Evolutionary conservation across 2,888 invertebrate genomes (phyloP).

Genomic region (Polietes domitor): DNA sequence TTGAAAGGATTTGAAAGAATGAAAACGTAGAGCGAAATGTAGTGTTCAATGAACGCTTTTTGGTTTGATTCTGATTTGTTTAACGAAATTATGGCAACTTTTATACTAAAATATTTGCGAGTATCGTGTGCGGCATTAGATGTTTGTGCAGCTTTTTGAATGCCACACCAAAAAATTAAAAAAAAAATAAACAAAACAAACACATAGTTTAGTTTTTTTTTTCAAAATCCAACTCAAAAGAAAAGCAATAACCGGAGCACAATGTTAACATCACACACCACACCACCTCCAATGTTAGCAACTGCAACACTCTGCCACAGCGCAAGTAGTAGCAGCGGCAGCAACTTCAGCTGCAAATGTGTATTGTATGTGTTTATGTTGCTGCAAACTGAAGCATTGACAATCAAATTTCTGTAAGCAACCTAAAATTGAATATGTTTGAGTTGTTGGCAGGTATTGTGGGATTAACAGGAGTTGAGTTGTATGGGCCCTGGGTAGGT

Average conservation of each 20-base stretch:
- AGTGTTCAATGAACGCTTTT: conserved; percentile 77
- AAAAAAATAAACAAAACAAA: neutral
- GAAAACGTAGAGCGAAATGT: conserved; percentile 47
- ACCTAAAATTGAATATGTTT: no score
- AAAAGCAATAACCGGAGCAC: conserved; percentile 38
- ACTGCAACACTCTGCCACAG: conserved; percentile 16
- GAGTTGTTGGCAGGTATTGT: no score
- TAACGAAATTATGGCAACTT: conserved; percentile 78
- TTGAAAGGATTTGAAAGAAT: conserved; percentile 68
- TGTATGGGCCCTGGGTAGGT: no score
- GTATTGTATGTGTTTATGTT: no score
- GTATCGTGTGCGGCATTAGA: conserved; percentile 14
- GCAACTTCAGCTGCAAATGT: no score
- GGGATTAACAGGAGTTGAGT: no score
- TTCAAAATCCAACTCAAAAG: neutral
- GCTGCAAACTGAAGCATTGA: no score
- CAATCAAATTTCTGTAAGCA: no score
- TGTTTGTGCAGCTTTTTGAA: neutral
- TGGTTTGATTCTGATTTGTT: conserved; percentile 79
- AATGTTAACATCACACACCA: neutral
- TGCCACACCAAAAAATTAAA: conserved; percentile 64
- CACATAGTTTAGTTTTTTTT: no score
- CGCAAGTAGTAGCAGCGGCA: neutral
- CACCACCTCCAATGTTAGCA: neutral
- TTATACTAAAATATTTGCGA: conserved; percentile 73